These are phyloP conservation scores for Solea solea DNA, from an alignment of 2,113 vertebrate species.

Conservation along the genomic window DNA sequence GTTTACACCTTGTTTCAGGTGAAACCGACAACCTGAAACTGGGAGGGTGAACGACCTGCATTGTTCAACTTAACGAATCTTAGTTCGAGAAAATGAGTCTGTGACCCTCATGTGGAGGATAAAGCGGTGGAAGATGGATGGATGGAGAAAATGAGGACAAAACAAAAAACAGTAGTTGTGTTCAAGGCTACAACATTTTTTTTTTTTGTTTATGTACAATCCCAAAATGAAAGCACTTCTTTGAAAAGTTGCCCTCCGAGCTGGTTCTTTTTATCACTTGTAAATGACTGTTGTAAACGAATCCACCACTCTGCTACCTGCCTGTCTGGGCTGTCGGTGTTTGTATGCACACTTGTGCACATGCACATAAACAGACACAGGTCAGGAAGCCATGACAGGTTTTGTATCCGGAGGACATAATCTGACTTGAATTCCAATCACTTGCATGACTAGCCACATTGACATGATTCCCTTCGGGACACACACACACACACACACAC, in stretches of 20 bases:
- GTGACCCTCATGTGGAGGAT: too few species aligned
- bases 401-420: slow-evolving; percentile 61
- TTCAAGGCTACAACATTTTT: too few species aligned
- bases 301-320: slow-evolving; percentile 12
- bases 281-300: slow-evolving; percentile 12
- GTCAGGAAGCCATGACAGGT: slow-evolving; percentile 53
- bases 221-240: not conserved
- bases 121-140: too few species aligned
- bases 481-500: slow-evolving; percentile 23
- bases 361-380: slow-evolving; percentile 36
- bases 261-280: not conserved
- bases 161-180: too few species aligned
- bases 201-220: too few species aligned
- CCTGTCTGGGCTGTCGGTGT: slow-evolving; percentile 19
- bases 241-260: not conserved
- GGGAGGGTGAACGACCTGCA: too few species aligned
- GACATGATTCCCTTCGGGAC: slow-evolving; percentile 48
- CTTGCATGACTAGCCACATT: slow-evolving; percentile 62
- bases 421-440: slow-evolving; percentile 68
- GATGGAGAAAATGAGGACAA: too few species aligned
- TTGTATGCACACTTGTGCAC: slow-evolving; percentile 7
- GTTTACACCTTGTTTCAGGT: too few species aligned
- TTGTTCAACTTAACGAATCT: too few species aligned
- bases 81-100: too few species aligned
- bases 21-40: too few species aligned